These are phyloP conservation scores for Caenorhabditis sp. DNA, from an alignment of 2,888 invertebrate genomes.

Conservation along the genomic window DNA sequence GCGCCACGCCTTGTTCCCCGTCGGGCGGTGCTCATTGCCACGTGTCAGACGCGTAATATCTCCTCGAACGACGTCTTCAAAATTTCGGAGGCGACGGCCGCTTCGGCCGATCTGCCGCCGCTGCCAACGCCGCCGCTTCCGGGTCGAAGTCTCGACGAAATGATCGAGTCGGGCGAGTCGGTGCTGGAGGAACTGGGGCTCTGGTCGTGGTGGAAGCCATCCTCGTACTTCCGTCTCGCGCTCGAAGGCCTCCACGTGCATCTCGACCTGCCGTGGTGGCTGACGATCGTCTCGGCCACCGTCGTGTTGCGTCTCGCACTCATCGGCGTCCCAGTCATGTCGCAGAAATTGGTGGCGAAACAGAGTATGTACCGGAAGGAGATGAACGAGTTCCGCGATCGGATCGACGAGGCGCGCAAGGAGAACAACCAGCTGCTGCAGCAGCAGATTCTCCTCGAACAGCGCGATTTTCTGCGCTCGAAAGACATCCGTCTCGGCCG, in stretches of 20 bases:
- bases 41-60: conserved; percentile 39
- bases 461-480: conserved; percentile 69
- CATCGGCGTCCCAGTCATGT: conserved; percentile 89
- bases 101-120: conserved; percentile 56
- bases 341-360: conserved; percentile 85
- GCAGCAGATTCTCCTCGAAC: conserved; percentile 72
- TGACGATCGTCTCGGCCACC: conserved; percentile 88
- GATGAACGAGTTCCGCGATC: conserved; percentile 87
- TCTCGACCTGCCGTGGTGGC: conserved; percentile 93
- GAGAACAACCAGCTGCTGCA: conserved; percentile 74
- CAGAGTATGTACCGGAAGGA: conserved; percentile 91
- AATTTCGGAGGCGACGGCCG: conserved; percentile 17
- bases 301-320: conserved; percentile 85
- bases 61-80: conserved; percentile 64
- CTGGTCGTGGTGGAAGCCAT: conserved; percentile 85
- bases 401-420: conserved; percentile 88
- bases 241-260: conserved; percentile 90
- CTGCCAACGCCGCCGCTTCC: conserved; percentile 60
- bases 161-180: conserved; percentile 62
- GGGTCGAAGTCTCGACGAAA: conserved; percentile 53
- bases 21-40: not conserved
- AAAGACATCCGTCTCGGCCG: conserved; percentile 72
- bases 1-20: conserved; percentile 13
- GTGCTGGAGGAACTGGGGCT: conserved; percentile 75
- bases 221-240: conserved; percentile 87